Evolutionary conservation across 1,140 invertebrate species (phyloP).

Genomic region (Drosophila teissieri): DNA sequence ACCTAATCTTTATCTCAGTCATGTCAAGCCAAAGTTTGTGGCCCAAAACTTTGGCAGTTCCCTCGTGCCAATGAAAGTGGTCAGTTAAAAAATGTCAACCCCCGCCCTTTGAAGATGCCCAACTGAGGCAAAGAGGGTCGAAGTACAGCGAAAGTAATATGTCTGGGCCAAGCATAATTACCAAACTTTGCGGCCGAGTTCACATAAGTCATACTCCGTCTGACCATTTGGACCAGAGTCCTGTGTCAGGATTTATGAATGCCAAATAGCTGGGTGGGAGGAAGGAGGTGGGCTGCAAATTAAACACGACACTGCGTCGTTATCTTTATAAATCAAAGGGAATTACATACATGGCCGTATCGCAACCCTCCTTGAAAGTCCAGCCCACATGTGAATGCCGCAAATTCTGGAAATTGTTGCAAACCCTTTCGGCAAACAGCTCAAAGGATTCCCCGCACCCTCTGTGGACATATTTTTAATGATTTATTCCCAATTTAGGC

Average conservation of each 20-base stretch:
- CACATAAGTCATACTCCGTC: conserved; percentile 68
- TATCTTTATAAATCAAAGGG: conserved; percentile 84
- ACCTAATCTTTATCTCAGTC: conserved; percentile 64
- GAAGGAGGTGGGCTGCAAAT: conserved; percentile 56
- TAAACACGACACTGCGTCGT: conserved; percentile 75
- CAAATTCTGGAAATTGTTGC: conserved; percentile 67
- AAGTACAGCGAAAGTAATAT: conserved; percentile 42
- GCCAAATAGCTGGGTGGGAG: conserved; percentile 28
- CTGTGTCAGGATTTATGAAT: conserved; percentile 60
- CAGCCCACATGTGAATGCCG: conserved; percentile 36
- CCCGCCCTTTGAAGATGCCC: conserved; percentile 26
- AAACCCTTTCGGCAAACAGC: conserved; percentile 59
- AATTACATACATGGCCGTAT: conserved; percentile 69
- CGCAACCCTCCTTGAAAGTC: conserved; percentile 5
- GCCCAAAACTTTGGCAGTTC: conserved; percentile 52
- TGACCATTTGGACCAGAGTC: conserved; percentile 49
- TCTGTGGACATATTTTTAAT: conserved; percentile 71
- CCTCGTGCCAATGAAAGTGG: conserved; percentile 61
- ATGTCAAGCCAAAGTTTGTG: conserved; percentile 63
- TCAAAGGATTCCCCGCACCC: conserved; percentile 19
- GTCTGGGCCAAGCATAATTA: conserved; percentile 47
- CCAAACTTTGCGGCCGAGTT: conserved; percentile 41
- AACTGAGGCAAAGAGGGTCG: conserved; percentile 29
- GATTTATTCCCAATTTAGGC: conserved; percentile 83
- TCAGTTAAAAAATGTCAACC: conserved; percentile 72